Evolutionary conservation across 2,113 vertebrate species (phyloP), one percentile per base, ranked within the genome.

Genomic region (Oncorhynchus kisutch): DNA sequence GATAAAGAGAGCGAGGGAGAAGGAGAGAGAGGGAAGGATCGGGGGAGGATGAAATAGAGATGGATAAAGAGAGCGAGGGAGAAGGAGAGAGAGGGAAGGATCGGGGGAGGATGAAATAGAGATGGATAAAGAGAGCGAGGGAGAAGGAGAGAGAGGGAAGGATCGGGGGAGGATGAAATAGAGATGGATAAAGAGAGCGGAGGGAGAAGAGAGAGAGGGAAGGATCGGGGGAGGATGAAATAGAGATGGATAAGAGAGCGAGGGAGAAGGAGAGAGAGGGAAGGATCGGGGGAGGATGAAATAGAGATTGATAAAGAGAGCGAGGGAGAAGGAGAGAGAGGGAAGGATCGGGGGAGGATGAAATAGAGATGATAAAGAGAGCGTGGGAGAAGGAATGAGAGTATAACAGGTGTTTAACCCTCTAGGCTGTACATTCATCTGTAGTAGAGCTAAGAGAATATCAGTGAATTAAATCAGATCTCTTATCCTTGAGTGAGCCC

Each of bases 381-480:
- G 4, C 4, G 24, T 18, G 29, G 13, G 13, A 31, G 14, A 68
- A 74, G 45, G 45, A 64, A 48, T 59, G 27, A 71, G 45, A 76
- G 12, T 6, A 31, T 65, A 72, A 82, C 4, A 25, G 66, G 59
- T 67, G 39, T 54, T 74, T 74, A 78, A 67, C 70, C 70, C 76
- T 66, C 39, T 34, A 65, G 77, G 79, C 57, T 65, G 51, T 76
- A 76, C 66, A 81, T 73, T 81, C 75, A 62, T 75, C 78, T 74
- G 71, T 39, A 27, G 54, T 48, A 31, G 34, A 25, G 27, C 6
- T 34, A 34, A 34, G 34, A 34, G 48, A 11, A 2, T 60, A 84
- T 77, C 64, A 0, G 34, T 7, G 6, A 34, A 34, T 34, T 34
- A 34, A 34, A 34, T 34, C 5, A 1, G 34, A 34, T 34, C 34